phyloP scores from a whole-genome alignment of 2,797 vertebrate species.

The Cephalopachus bancanus region DNA sequence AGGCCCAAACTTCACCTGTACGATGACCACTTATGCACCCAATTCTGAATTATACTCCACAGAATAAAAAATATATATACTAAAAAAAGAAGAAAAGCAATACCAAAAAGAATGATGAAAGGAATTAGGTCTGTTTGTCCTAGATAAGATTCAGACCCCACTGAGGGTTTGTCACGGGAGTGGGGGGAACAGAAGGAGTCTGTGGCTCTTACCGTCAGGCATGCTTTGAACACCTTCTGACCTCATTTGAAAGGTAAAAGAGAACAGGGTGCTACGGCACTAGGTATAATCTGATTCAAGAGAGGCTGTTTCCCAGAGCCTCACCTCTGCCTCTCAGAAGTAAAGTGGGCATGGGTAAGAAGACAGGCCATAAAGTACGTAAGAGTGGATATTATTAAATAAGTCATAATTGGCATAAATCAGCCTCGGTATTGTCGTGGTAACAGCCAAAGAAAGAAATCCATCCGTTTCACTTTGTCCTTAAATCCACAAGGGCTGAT shows the following conservation, averaged over 20 bases:
- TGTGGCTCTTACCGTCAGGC: neutral
- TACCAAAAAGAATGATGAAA: neutral
- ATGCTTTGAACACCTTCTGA: neutral
- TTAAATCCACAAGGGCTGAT: neutral
- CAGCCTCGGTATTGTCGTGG: neutral
- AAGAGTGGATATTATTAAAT: neutral
- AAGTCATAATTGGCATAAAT: neutral
- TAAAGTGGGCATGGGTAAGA: neutral
- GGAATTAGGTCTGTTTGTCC: neutral
- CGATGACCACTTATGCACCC: too few species aligned
- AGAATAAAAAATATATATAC: too few species aligned
- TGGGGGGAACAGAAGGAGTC: neutral
- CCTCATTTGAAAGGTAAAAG: neutral
- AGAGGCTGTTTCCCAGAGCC: neutral
- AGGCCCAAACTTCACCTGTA: too few species aligned
- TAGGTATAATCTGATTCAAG: conserved; percentile 8
- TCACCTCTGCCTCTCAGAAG: neutral
- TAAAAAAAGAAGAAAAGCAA: neutral
- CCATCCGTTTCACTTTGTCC: conserved; percentile 28
- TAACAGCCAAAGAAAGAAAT: neutral
- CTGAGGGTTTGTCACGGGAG: neutral
- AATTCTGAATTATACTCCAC: too few species aligned
- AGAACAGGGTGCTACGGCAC: neutral
- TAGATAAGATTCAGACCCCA: neutral
- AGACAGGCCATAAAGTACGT: neutral